A percentile compares a stretch with the other conserved stretches of the same genome.
Conservation (phyloP, 2,888 invertebrate species). For the Diaphora mendica region DNA sequence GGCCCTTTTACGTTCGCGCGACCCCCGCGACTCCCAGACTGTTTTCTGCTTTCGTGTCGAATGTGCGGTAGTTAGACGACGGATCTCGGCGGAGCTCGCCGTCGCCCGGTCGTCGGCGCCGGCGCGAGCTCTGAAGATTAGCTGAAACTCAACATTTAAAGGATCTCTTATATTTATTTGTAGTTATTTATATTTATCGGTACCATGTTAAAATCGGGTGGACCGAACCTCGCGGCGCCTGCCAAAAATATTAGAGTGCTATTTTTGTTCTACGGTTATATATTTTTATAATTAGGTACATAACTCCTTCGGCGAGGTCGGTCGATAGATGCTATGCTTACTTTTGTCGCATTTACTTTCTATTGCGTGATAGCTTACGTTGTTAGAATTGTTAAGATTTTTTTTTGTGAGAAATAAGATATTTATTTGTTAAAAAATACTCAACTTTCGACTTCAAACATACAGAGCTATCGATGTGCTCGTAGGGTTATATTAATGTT, state of each 20-base stretch:
- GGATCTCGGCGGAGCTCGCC: slow-evolving; percentile 8
- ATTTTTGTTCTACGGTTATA: slow-evolving; percentile 47
- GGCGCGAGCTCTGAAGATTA: slow-evolving; percentile 55
- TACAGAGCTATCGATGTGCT: slow-evolving; percentile 4
- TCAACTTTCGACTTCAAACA: slow-evolving; percentile 27
- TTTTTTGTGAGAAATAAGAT: slow-evolving; percentile 9
- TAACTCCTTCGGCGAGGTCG: slow-evolving; percentile 23
- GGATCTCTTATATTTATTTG: slow-evolving; percentile 68
- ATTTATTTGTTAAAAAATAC: slow-evolving; percentile 28
- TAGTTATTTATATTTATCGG: slow-evolving; percentile 48
- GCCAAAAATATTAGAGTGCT: slow-evolving; percentile 52
- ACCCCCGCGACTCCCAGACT: slow-evolving; percentile 4
- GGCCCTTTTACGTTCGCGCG: slow-evolving; percentile 12
- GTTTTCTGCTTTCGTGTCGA: slow-evolving; percentile 20
- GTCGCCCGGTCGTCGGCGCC: slow-evolving; percentile 3
- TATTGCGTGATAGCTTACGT: slow-evolving; percentile 12
- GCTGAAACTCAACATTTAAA: slow-evolving; percentile 59
- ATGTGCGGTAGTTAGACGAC: slow-evolving; percentile 13
- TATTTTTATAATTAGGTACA: slow-evolving; percentile 50
- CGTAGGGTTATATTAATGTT: slow-evolving; percentile 14
- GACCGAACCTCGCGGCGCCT: slow-evolving; percentile 32
- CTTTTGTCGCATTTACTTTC: slow-evolving; percentile 38
- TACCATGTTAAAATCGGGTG: slow-evolving; percentile 45
- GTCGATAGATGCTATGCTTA: slow-evolving; percentile 29
- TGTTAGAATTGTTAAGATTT: not conserved